A percentile compares a stretch with the other conserved stretches of the same genome.
These are phyloP conservation scores for Taphrorychus bicolor DNA, from an alignment of 2,888 invertebrate species.

Conservation along the genomic window DNA sequence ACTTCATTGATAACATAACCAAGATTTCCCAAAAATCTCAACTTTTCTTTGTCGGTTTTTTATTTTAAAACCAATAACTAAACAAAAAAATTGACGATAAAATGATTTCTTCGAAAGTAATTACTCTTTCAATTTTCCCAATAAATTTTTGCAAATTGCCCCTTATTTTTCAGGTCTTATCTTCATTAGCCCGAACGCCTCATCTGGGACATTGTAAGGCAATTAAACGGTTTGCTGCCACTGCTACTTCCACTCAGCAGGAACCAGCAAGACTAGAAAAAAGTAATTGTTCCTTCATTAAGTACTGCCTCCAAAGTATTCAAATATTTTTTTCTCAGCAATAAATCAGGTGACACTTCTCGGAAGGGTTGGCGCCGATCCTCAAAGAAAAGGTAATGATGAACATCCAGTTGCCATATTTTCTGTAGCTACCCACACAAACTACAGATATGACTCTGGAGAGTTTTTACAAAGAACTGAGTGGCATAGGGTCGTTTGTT, in stretches of 20 bases:
- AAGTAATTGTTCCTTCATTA: neutral
- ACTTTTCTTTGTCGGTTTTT: no score
- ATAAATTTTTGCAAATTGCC: no score
- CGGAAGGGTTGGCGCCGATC: conserved; percentile 88
- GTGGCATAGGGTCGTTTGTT: conserved; percentile 75
- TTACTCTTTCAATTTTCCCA: no score
- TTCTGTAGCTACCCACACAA: conserved; percentile 87
- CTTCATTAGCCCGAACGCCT: no score
- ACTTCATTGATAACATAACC: no score
- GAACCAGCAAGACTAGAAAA: conserved; percentile 3
- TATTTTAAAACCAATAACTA: no score
- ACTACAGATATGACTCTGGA: conserved; percentile 81
- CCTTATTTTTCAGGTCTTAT: no score
- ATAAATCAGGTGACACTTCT: conserved; percentile 85
- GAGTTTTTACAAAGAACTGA: conserved; percentile 86
- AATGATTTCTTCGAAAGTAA: no score
- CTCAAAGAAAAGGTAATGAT: conserved; percentile 81
- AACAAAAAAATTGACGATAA: no score
- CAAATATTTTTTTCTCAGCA: conserved; percentile 60
- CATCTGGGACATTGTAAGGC: neutral
- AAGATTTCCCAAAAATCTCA: no score
- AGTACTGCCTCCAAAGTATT: neutral
- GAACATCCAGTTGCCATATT: conserved; percentile 88
- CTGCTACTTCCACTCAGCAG: neutral
- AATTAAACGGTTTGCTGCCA: neutral